phyloP scores from a whole-genome alignment of 2,113 vertebrate species.

The Cavia porcellus region DNA sequence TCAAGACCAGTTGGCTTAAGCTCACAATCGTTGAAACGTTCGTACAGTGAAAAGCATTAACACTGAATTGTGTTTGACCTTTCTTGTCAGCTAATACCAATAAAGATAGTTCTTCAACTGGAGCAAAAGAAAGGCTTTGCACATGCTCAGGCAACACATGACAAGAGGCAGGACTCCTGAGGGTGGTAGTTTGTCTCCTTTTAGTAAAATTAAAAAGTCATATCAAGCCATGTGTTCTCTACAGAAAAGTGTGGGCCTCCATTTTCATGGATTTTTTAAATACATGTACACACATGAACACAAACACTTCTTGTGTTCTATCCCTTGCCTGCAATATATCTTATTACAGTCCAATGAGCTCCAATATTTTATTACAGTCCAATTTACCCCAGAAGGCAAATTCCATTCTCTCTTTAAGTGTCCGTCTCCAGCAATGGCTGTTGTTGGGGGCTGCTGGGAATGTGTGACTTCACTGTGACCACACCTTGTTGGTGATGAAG shows the following conservation, averaged over 20 bases:
- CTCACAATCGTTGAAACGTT: not conserved
- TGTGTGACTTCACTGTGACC: not conserved
- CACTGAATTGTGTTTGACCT: slow-evolving; percentile 17
- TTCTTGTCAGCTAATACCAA: slow-evolving; percentile 55
- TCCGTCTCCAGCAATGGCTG: not conserved
- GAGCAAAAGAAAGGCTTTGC: slow-evolving; percentile 43
- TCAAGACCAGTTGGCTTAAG: not conserved
- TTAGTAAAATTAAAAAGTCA: slow-evolving; percentile 38
- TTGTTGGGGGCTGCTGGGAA: not conserved
- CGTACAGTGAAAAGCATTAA: slow-evolving; percentile 32
- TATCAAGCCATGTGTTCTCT: slow-evolving; percentile 32
- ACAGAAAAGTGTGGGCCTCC: slow-evolving; percentile 50
- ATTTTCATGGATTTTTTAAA: slow-evolving; percentile 34
- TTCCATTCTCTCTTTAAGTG: not conserved
- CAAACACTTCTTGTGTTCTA: not conserved
- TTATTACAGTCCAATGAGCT: not conserved
- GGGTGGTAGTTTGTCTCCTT: not conserved
- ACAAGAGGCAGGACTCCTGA: slow-evolving; percentile 56
- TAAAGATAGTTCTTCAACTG: slow-evolving; percentile 47
- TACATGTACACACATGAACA: not conserved
- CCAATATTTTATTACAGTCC: slow-evolving; percentile 18
- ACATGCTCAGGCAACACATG: slow-evolving; percentile 78
- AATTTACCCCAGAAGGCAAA: not conserved
- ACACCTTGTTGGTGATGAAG: not conserved
- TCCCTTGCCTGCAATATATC: slow-evolving; percentile 29